phyloP scores from a whole-genome alignment of 1,140 invertebrate genomes.

The Calycopis cecrops region DNA sequence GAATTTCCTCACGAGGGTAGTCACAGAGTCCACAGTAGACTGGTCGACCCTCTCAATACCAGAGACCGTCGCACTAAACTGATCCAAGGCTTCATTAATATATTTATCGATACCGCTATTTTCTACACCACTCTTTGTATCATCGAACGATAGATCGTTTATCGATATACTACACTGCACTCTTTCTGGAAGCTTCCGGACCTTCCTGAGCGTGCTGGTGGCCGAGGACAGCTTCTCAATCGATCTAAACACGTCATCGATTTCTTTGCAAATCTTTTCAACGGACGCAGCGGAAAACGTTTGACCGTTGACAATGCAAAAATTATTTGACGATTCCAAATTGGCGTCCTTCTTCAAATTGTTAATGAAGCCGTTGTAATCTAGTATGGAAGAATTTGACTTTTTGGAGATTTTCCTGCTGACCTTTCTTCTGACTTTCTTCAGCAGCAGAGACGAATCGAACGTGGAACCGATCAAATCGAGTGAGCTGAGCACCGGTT shows the following conservation, averaged over 20 bases:
- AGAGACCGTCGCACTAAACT: constrained; percentile 36
- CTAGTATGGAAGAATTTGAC: constrained; percentile 30
- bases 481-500: constrained; percentile 42
- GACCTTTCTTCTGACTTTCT: constrained; percentile 44
- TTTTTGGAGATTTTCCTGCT: constrained; percentile 40
- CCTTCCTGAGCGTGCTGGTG: constrained; percentile 38
- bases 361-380: constrained; percentile 47
- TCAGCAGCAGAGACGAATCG: constrained; percentile 49
- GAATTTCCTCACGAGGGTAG: constrained; percentile 52
- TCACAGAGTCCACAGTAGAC: constrained; percentile 45
- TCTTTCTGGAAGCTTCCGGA: constrained; percentile 36
- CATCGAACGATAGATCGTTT: constrained; percentile 51
- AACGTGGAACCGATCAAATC: constrained; percentile 49
- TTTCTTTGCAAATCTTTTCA: constrained; percentile 54
- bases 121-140: constrained; percentile 32
- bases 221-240: constrained; percentile 47
- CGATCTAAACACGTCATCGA: constrained; percentile 59
- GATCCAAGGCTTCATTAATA: constrained; percentile 54
- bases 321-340: constrained; percentile 34
- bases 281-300: constrained; percentile 51
- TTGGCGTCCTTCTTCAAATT: constrained; percentile 35
- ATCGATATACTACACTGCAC: constrained; percentile 53
- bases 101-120: constrained; percentile 41
- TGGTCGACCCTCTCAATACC: constrained; percentile 35
- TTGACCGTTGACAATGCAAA: constrained; percentile 47